These are phyloP conservation scores for Heliconius hermathena DNA, from an alignment of 1,140 invertebrate genomes.

Conservation along the genomic window DNA sequence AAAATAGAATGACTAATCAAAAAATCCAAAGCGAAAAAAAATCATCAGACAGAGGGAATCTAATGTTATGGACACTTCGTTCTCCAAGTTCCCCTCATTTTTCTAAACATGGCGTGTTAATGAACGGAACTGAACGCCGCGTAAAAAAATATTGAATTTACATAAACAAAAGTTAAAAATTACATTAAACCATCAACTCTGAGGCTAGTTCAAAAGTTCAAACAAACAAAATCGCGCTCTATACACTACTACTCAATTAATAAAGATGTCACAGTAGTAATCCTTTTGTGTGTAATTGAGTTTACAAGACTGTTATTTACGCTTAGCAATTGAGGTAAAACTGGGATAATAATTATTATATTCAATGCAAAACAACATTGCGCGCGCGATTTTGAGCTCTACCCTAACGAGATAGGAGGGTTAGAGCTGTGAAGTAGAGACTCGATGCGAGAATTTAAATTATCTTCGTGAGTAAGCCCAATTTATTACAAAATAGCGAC, in stretches of 20 bases:
- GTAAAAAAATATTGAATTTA: background rate
- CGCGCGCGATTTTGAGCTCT: constrained; percentile 21
- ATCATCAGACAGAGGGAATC: too few relatives aligned
- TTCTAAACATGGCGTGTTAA: too few relatives aligned
- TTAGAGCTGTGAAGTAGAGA: constrained; percentile 1
- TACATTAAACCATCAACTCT: background rate
- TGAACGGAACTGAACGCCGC: background rate
- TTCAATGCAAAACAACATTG: background rate
- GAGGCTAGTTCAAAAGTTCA: background rate
- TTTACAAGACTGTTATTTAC: constrained; percentile 16
- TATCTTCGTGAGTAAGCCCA: constrained; percentile 41
- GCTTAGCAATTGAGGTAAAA: constrained; percentile 24
- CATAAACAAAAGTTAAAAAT: background rate
- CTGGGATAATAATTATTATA: constrained; percentile 18
- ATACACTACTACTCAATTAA: background rate
- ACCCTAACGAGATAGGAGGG: constrained; percentile 6
- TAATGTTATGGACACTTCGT: too few relatives aligned
- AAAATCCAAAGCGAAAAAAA: too few relatives aligned
- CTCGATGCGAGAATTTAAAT: constrained; percentile 32
- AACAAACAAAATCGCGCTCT: background rate
- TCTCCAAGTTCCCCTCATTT: too few relatives aligned
- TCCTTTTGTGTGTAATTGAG: constrained; percentile 10
- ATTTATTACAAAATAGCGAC: constrained; percentile 48
- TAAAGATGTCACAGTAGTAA: constrained; percentile 10
- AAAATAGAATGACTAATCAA: too few relatives aligned